Base-by-base conservation (phyloP, 1,140 invertebrate genomes). In the Drosophila trapezifrons region DNA sequence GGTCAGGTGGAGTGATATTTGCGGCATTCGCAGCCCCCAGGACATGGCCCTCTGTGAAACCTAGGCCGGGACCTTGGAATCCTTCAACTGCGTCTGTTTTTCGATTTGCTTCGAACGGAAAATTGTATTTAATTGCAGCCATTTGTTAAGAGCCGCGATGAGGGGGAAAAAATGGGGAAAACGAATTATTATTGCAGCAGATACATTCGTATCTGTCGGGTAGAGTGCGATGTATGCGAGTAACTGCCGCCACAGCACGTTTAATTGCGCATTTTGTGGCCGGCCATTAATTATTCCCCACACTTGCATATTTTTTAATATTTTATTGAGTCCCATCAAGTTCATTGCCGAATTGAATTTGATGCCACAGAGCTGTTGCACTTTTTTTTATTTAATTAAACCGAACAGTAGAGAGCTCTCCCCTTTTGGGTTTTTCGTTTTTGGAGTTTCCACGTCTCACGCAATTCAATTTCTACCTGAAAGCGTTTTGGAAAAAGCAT, bases 401-500 rank as follows among this genome's bases (percentile, higher is more conserved):
- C n/a, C 25, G n/a, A 18, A 4, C 17, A 3, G n/a, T n/a, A n/a
- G n/a, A n/a, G 6, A 40, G 37, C 25, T 40, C 13, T 18, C 6
- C 13, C 2, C 9, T 12, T 17, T 60, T 45, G 2, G 10, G 15
- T 25, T 37, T 45, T 22, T 12, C 4, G 15, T 46, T 37, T 35
- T 37, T 20, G 32, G 52, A 17, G 29, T 63, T 58, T 58, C 35
- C 54, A 17, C 10, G 32, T 22, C 58, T 64, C 63, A 52, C 67
- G 64, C 69, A 57, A 71, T 70, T 67, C 47, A 67, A 67, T 49
- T 49, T 20, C 8, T 70, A 72, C 65, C 51, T 72, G 43, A 9
- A 17, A 8, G 25, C 35, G 15, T 37, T 57, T 57, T 46, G 5
- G n/a, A 29, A 60, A 60, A 47, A 18, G 20, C 40, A 42, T 67